Percentiles rank a stretch among this genome's conserved stretches.
These are phyloP conservation scores for Anguilla japonica DNA, from an alignment of 2,113 vertebrate genomes.

Conservation along the genomic window DNA sequence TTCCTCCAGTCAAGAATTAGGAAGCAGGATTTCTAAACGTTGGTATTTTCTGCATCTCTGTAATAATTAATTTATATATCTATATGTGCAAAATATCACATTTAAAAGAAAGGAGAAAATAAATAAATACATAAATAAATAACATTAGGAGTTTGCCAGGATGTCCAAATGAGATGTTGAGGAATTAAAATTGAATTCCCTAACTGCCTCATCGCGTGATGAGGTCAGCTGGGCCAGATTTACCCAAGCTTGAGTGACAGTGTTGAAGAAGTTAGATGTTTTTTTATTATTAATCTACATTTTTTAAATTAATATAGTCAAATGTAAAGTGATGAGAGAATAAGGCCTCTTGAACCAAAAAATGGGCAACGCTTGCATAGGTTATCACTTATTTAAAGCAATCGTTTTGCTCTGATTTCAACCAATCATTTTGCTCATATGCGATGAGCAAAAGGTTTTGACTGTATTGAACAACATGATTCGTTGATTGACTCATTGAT, in stretches of 20 bases:
- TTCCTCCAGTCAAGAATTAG: not conserved
- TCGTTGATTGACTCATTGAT: too few relatives aligned
- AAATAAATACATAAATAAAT: not conserved
- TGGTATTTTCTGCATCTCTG: not conserved
- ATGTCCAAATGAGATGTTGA: not conserved
- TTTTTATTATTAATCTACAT: slow-evolving; percentile 5
- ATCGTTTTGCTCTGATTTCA: too few relatives aligned
- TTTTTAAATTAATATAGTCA: not conserved
- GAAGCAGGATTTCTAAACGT: not conserved
- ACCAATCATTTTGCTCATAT: too few relatives aligned
- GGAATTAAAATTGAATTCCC: not conserved
- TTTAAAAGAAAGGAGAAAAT: not conserved
- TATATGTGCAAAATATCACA: not conserved
- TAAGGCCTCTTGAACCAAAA: too few relatives aligned
- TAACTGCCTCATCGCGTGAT: not conserved
- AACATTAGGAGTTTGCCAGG: not conserved
- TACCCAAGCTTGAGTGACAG: slow-evolving; percentile 47
- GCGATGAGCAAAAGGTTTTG: too few relatives aligned
- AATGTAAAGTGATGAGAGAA: too few relatives aligned
- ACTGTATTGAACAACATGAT: too few relatives aligned
- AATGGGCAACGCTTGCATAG: too few relatives aligned
- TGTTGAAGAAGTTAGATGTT: slow-evolving; percentile 27
- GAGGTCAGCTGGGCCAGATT: slow-evolving; percentile 46
- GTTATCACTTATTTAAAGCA: too few relatives aligned
- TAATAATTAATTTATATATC: not conserved